A percentile compares a stretch with the other conserved stretches of the same genome.
phyloP scores from a whole-genome alignment of 2,888 invertebrate genomes.

The Drosophila mimica region DNA sequence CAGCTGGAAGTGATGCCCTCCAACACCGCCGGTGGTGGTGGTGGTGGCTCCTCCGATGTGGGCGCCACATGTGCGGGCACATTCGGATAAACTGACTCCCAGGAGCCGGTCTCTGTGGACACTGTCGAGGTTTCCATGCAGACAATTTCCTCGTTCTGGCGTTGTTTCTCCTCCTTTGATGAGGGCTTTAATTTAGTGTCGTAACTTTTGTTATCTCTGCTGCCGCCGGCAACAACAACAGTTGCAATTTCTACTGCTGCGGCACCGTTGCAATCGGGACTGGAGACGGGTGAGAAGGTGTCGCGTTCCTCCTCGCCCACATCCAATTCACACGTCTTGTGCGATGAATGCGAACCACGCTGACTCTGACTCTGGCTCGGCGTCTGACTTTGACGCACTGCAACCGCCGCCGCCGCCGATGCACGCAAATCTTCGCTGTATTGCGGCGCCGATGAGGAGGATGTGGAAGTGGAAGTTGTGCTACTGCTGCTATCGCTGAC shows the following conservation, averaged over 20 bases:
- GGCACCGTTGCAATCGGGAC: slow-evolving; percentile 69
- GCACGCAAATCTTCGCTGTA: slow-evolving; percentile 77
- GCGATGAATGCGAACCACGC: slow-evolving; percentile 66
- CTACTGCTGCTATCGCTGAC: slow-evolving; percentile 54
- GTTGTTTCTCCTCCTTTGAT: slow-evolving; percentile 87
- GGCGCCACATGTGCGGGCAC: slow-evolving; percentile 1
- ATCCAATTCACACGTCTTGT: slow-evolving; percentile 84
- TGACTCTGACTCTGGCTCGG: slow-evolving; percentile 23
- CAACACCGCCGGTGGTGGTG: slow-evolving; percentile 9
- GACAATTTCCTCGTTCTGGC: slow-evolving; percentile 88
- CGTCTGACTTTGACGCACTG: slow-evolving; percentile 32
- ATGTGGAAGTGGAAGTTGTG: slow-evolving; percentile 31
- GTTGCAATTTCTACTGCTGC: slow-evolving; percentile 1
- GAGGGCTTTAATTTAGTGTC: slow-evolving; percentile 68
- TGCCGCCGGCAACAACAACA: slow-evolving; percentile 31
- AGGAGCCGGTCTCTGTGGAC: slow-evolving; percentile 88
- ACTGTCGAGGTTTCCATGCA: slow-evolving; percentile 88
- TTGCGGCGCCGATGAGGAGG: slow-evolving; percentile 79
- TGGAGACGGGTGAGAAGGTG: slow-evolving; percentile 84
- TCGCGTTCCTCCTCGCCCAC: slow-evolving; percentile 84
- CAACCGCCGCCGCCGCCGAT: slow-evolving; percentile 19
- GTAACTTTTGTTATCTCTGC: slow-evolving; percentile 76
- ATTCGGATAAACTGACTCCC: slow-evolving; percentile 88
- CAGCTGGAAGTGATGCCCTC: slow-evolving; percentile 69
- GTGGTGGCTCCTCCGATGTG: not conserved